A percentile compares a stretch with the other conserved stretches of the same genome.
These are phyloP conservation scores for Bradypus variegatus DNA, from an alignment of 2,797 vertebrate species.

Conservation along the genomic window DNA sequence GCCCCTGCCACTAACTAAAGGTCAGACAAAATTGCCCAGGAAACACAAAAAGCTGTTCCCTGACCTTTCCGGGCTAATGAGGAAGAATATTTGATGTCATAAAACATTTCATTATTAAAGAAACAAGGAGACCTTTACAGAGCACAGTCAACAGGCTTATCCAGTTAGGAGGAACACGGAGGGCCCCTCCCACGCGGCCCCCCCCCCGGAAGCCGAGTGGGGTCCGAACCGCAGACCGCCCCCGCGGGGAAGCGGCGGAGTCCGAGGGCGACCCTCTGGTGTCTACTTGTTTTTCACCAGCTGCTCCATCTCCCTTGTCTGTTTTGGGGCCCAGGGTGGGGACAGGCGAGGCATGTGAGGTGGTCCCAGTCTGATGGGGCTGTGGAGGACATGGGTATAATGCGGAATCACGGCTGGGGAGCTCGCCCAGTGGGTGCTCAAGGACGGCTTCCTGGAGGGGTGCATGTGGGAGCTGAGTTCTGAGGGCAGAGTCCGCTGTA, in stretches of 20 bases:
- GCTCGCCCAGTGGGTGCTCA: no score
- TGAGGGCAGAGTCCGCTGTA: background rate
- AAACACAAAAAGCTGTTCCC: background rate
- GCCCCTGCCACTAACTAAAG: background rate
- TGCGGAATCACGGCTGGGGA: background rate
- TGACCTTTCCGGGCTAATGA: slow-evolving; percentile 32
- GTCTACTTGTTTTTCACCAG: rapidly evolving
- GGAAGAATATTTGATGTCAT: slow-evolving; percentile 14
- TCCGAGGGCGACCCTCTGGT: rapidly evolving
- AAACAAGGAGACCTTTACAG: background rate
- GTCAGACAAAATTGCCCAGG: background rate
- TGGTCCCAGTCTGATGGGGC: rapidly evolving
- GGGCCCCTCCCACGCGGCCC: no score
- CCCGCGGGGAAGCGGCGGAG: rapidly evolving
- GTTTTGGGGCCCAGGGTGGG: rapidly evolving
- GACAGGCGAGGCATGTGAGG: background rate
- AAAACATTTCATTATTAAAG: slow-evolving; percentile 29
- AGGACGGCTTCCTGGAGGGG: background rate
- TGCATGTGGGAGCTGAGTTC: background rate
- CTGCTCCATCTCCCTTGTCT: rapidly evolving
- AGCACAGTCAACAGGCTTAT: background rate
- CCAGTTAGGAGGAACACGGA: background rate
- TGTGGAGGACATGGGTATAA: background rate
- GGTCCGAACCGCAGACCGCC: background rate
- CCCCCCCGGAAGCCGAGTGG: no score